Base-by-base conservation (phyloP, 2,888 invertebrate genomes). In the Diadromus collaris region DNA sequence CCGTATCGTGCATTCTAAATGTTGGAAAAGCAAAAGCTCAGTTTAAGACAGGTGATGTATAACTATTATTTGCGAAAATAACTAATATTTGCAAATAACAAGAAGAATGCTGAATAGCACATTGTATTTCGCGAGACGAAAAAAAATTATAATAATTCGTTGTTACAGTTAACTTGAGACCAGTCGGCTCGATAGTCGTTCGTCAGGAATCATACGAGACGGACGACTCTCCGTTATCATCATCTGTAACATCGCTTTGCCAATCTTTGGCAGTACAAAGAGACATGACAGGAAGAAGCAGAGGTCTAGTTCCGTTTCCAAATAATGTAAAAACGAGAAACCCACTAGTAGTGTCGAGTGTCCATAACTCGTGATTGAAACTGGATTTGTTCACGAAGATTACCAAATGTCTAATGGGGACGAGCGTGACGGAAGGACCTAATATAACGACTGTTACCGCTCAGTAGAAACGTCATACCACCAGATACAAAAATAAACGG, bases 41-140 rank as follows among this genome's bases (percentile, higher is more conserved):
- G 1, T 86, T 82, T 16, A 82, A 82, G 70, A 71, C 77, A 74
- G 83, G 86, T 86, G 79, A 46, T n/a, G 46, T n/a, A 58, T 41
- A 44, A n/a, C n/a, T n/a, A n/a, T n/a, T n/a, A n/a, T n/a, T n/a
- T n/a, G n/a, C n/a, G n/a, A n/a, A n/a, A n/a, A n/a, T n/a, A n/a
- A n/a, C n/a, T n/a, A n/a, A n/a, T n/a, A n/a, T n/a, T n/a, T n/a
- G n/a, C 24, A 19, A 46, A 16, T 16, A 24, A n/a, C 10, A 13
- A 9, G 2, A 29, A 63, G 1, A 1, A 10, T 16, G 13, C 3
- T 63, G 56, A 27, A n/a, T n/a, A 56, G n/a, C 24, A 51, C 46
- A 41, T 69, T 19, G 19, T 3, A 54, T 27, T 29, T 54, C 6
- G 6, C 10, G 9, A 0, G 9, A 27, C 1, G 7, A 13, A 6